Conservation (phyloP, 2,113 vertebrate species). For the Porphyrio hochstetteri region DNA sequence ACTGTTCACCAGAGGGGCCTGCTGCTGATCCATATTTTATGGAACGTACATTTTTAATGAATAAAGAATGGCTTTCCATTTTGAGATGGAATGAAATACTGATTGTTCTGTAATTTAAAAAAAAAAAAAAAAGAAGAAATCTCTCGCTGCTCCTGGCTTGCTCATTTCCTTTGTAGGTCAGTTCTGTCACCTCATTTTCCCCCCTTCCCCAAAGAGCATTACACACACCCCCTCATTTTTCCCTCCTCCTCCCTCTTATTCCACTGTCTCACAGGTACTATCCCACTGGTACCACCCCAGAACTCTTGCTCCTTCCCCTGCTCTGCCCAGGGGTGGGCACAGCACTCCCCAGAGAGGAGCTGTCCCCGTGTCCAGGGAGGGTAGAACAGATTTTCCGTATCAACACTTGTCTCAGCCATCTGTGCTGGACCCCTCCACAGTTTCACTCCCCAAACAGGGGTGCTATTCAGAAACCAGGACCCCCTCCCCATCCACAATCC, state of each 20-base stretch:
- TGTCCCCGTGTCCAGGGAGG: neutral
- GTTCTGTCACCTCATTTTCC: neutral
- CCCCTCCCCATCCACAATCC: neutral
- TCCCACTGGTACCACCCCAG: neutral
- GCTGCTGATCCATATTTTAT: constrained; percentile 74
- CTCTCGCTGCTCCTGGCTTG: neutral
- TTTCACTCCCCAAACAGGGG: neutral
- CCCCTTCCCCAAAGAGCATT: neutral
- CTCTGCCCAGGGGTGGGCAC: neutral
- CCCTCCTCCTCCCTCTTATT: neutral
- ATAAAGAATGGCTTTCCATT: constrained; percentile 54
- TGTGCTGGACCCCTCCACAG: neutral
- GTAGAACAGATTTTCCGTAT: neutral
- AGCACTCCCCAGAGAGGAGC: neutral
- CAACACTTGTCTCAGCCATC: neutral
- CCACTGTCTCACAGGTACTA: fast-evolving
- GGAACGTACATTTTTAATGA: constrained; percentile 73
- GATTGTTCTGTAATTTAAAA: constrained; percentile 41
- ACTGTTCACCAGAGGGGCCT: constrained; percentile 57
- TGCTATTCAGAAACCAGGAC: neutral
- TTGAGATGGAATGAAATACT: constrained; percentile 60
- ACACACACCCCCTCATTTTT: neutral
- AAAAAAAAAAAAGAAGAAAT: neutral
- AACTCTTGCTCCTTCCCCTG: neutral
- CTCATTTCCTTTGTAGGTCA: neutral